Evolutionary conservation across 2,888 invertebrate genomes (phyloP), one percentile per base, ranked within the genome.

Genomic region (Abscondita cerata): DNA sequence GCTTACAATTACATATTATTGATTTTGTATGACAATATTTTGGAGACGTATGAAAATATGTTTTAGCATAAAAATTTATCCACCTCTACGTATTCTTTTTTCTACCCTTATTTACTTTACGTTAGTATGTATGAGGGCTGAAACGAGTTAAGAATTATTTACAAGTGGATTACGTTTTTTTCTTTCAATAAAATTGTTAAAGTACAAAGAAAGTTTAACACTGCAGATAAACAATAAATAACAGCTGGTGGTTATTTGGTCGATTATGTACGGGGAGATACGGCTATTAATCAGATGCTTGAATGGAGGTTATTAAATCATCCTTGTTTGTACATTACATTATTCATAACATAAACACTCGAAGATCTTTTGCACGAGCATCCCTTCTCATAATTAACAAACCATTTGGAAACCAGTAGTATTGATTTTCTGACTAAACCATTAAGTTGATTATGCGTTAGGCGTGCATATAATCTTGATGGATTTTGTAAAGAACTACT

Each of bases 291-390:
- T 44, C 44, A 44, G 44, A 11, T 18, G 44, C 44, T n/a, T 44
- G 44, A 44, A 44, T 44, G 18, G 44, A 13, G 44, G 44, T 44
- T 44, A 44, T 44, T 44, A 44, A 44, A 44, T 44, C 44, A 44
- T 44, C 19, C 19, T 18, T 44, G 44, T 44, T 44, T 44, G 44
- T 44, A 44, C 44, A 44, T 44, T 44, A 44, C 44, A 44, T 44
- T 44, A 44, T 44, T 44, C 44, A 44, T 44, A 44, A 44, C 44
- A 44, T 44, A 44, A 44, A 44, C 44, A 44, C 44, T 44, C 44
- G 19, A 44, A 44, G 44, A 44, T 44, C 44, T 44, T 44, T 44
- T 44, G 44, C 44, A 44, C 18, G 18, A 44, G 18, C 44, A 18
- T 44, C 44, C 44, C 44, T 44, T 18, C 18, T 44, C 44, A 44